Conservation (phyloP, 1,140 invertebrate genomes). For the Sipha flava region DNA sequence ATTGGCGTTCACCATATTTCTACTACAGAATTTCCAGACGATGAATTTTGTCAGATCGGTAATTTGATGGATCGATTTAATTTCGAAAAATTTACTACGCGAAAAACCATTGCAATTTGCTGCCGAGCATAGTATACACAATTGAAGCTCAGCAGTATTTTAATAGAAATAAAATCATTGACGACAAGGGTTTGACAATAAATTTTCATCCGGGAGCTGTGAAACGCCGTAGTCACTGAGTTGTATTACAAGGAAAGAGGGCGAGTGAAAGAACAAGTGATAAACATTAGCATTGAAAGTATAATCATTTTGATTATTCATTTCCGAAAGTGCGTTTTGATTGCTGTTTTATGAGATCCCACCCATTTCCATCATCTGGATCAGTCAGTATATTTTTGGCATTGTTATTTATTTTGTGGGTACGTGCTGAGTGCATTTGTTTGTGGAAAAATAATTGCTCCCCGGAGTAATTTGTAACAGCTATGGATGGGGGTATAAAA, state of each 20-base stretch:
- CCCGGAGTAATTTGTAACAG: neutral
- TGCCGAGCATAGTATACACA: neutral
- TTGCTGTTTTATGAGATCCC: neutral
- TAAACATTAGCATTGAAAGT: neutral
- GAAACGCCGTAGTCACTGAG: too few relatives aligned
- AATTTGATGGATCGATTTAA: neutral
- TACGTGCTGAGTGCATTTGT: neutral
- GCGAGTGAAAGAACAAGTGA: neutral
- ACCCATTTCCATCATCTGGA: neutral
- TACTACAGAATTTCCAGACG: neutral
- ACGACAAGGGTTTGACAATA: neutral
- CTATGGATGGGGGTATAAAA: neutral
- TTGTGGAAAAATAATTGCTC: conserved; percentile 12
- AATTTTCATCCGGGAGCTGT: neutral
- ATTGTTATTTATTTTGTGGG: neutral
- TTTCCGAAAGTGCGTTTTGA: neutral
- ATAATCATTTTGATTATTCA: neutral
- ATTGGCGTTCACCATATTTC: neutral
- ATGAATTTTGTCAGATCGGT: neutral
- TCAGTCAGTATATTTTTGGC: neutral
- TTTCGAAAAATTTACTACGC: neutral
- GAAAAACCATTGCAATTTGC: neutral
- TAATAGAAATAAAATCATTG: neutral
- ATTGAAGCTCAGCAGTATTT: neutral
- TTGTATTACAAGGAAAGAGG: neutral